Conservation (phyloP, 2,888 invertebrate species). For the Tortrix viridana region DNA sequence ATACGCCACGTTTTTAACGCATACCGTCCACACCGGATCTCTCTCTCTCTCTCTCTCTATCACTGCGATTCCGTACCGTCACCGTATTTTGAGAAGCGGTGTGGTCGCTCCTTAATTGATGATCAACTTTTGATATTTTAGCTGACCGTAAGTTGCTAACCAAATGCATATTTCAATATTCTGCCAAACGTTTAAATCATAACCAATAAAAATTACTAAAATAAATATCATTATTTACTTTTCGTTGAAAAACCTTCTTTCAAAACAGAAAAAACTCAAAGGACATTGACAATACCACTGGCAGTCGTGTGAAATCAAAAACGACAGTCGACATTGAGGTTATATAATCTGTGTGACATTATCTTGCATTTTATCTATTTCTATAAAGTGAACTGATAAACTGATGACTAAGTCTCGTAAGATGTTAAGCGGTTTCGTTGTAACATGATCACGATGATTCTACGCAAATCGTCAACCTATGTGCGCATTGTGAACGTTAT, state of each 20-base stretch:
- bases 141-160: too few species aligned
- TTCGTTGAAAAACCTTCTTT: conserved; percentile 13
- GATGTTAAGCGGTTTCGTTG: conserved; percentile 7
- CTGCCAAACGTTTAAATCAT: too few species aligned
- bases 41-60: too few species aligned
- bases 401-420: conserved; percentile 16
- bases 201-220: too few species aligned
- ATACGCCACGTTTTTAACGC: too few species aligned
- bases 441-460: conserved; percentile 22
- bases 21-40: too few species aligned
- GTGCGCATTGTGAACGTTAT: conserved; percentile 5
- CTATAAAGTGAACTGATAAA: conserved; percentile 27
- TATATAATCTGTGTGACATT: conserved; percentile 23
- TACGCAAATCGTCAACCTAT: conserved; percentile 9
- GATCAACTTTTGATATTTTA: too few species aligned
- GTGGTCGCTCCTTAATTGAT: too few species aligned
- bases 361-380: conserved; percentile 35
- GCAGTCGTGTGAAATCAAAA: conserved; percentile 19
- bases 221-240: background rate
- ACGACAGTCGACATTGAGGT: conserved; percentile 22
- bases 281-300: conserved; percentile 29
- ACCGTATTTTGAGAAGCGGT: too few species aligned
- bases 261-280: conserved; percentile 11
- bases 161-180: too few species aligned
- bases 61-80: too few species aligned